These are phyloP conservation scores for Ylistrum balloti DNA, from an alignment of 1,140 invertebrate species.

Conservation along the genomic window DNA sequence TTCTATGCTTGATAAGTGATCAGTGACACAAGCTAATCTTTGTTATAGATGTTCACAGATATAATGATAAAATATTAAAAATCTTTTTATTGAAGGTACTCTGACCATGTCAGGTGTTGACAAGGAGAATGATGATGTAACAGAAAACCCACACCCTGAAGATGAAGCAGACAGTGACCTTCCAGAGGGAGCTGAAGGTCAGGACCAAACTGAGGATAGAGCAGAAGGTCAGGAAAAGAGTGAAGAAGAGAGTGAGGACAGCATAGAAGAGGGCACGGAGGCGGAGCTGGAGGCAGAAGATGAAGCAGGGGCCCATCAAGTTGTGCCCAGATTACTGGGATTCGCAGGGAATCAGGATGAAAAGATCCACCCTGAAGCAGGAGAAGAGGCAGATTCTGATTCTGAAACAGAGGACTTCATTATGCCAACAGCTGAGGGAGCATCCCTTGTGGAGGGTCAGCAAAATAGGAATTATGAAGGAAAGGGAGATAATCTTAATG, in stretches of 20 bases:
- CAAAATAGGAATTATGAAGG: not conserved
- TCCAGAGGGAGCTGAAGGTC: conserved; percentile 13
- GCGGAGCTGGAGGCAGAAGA: conserved; percentile 6
- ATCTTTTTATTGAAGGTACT: conserved; percentile 10
- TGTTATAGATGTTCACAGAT: too few species aligned
- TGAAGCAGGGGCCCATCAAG: not conserved
- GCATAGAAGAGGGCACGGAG: not conserved
- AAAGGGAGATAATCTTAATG: not conserved
- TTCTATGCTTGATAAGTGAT: too few species aligned
- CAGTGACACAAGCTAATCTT: too few species aligned
- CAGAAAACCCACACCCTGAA: conserved; percentile 71
- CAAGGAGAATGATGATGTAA: conserved; percentile 56
- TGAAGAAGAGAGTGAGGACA: not conserved
- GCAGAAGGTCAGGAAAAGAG: not conserved
- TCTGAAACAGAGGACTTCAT: not conserved
- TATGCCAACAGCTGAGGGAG: conserved; percentile 14
- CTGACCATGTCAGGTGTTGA: conserved; percentile 61
- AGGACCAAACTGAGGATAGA: not conserved
- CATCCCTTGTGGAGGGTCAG: not conserved
- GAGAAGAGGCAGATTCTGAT: conserved; percentile 29
- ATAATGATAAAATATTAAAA: too few species aligned
- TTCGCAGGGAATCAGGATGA: not conserved
- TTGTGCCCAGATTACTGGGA: not conserved
- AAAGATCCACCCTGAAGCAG: not conserved
- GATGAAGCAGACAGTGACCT: conserved; percentile 54